These are phyloP conservation scores for Hypomesus transpacificus DNA, from an alignment of 2,113 vertebrate species.

Conservation along the genomic window DNA sequence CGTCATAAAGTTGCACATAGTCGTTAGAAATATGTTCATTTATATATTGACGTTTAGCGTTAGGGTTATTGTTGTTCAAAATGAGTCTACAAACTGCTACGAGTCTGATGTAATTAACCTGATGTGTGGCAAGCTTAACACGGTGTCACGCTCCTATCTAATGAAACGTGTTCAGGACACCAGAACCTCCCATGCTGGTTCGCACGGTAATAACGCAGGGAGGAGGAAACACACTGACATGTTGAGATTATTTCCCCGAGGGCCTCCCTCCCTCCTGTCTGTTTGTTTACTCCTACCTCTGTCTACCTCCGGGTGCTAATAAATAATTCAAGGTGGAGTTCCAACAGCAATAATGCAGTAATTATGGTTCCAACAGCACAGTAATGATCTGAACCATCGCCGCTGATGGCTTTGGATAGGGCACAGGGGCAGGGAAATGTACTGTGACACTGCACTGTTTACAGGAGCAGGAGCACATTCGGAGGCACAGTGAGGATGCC, in stretches of 20 bases:
- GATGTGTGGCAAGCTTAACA: neutral
- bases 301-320: slow-evolving; percentile 20
- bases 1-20: neutral
- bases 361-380: slow-evolving; percentile 26
- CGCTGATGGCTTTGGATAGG: slow-evolving; percentile 12
- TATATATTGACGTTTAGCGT: neutral
- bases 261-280: slow-evolving; percentile 11
- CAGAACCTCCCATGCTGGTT: neutral
- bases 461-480: neutral
- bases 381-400: slow-evolving; percentile 22
- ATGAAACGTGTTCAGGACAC: neutral
- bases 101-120: neutral
- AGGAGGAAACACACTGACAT: slow-evolving; percentile 20
- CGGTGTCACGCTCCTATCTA: neutral
- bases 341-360: slow-evolving; percentile 14
- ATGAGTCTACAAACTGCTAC: neutral
- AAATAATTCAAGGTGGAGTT: slow-evolving; percentile 36
- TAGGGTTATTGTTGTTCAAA: neutral
- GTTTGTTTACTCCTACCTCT: slow-evolving; percentile 27
- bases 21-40: neutral
- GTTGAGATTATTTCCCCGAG: slow-evolving; percentile 32
- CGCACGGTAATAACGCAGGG: neutral
- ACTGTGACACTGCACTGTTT: neutral
- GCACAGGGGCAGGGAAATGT: neutral
- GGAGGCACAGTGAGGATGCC: neutral